A percentile compares a stretch with the other conserved stretches of the same genome.
These are phyloP conservation scores for Metopolophium dirhodum DNA, from an alignment of 1,140 invertebrate genomes.

Conservation along the genomic window DNA sequence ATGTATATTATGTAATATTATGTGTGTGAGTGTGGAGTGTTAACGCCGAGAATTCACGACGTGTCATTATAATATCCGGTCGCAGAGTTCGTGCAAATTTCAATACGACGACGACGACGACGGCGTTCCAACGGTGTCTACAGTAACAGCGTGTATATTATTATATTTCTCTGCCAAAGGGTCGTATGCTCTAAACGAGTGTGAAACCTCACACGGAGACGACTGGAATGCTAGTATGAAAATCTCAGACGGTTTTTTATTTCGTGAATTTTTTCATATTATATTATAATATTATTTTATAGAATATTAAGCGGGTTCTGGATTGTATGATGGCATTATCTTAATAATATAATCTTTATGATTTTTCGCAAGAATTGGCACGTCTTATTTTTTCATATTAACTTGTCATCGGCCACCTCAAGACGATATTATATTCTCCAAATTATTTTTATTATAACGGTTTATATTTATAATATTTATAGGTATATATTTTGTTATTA, in stretches of 20 bases:
- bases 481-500: not conserved
- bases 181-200: not conserved
- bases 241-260: no score
- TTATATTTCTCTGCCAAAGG: not conserved
- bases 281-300: not conserved
- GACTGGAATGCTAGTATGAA: no score
- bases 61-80: slow-evolving; percentile 1
- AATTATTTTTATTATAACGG: not conserved
- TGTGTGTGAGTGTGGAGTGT: not conserved
- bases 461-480: not conserved
- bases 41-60: not conserved
- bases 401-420: not conserved
- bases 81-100: not conserved
- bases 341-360: not conserved
- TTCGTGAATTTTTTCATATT: not conserved
- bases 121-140: not conserved
- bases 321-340: not conserved
- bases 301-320: not conserved
- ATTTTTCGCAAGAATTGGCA: not conserved
- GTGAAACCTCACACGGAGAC: no score
- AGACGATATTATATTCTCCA: not conserved
- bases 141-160: not conserved
- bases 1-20: not conserved
- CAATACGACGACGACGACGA: not conserved
- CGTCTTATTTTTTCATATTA: not conserved